Conservation (phyloP, 2,113 vertebrate genomes). For the Holacanthus passer region DNA sequence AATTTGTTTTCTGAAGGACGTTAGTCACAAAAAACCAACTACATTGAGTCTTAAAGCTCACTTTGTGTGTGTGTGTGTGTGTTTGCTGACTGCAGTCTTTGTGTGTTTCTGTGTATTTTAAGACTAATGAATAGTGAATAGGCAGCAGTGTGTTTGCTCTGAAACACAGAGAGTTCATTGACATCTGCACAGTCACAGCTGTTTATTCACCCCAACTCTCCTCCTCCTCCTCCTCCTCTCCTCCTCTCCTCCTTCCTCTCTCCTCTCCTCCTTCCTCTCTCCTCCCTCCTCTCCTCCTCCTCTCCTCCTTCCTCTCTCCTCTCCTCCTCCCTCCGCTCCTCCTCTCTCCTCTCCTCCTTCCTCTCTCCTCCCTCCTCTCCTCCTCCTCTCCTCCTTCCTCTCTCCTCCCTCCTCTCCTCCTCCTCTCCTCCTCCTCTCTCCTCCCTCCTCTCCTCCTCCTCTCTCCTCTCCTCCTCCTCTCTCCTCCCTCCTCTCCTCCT, state of each 20-base stretch:
- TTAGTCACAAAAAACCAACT: no score
- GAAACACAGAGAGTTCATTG: slow-evolving; percentile 60
- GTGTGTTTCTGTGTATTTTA: slow-evolving; percentile 17
- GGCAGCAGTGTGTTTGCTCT: slow-evolving; percentile 61
- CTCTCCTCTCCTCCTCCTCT: not conserved
- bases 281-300: not conserved
- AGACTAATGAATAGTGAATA: slow-evolving; percentile 71
- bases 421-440: no score
- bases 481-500: not conserved
- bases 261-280: not conserved
- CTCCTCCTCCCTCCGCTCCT: no score
- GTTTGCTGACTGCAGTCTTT: slow-evolving; percentile 1
- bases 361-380: no score
- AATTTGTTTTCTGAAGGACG: not conserved
- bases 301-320: not conserved
- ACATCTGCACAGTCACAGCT: slow-evolving; percentile 60
- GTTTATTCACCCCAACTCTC: slow-evolving; percentile 47
- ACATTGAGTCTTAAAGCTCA: not conserved
- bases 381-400: not conserved
- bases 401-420: not conserved
- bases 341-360: not conserved
- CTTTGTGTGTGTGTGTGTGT: slow-evolving; percentile 17
- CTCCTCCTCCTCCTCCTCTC: no score
- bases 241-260: not conserved
- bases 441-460: no score